Conservation (phyloP, 2,797 vertebrate genomes). For the Taenioides sp. region DNA sequence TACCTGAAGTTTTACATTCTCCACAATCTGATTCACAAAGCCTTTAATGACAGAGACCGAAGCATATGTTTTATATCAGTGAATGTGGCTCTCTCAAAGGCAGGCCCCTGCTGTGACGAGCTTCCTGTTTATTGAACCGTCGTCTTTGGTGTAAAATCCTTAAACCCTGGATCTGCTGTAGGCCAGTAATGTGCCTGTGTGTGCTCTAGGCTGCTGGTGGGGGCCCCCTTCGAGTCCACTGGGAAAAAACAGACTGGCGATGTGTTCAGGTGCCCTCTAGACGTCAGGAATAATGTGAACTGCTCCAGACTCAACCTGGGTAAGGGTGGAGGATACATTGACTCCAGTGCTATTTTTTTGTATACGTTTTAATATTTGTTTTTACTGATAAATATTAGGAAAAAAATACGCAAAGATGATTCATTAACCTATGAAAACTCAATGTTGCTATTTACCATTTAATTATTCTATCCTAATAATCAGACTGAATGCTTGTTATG, state of each 20-base stretch:
- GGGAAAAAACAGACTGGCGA: constrained; percentile 87
- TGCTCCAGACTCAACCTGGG: constrained; percentile 76
- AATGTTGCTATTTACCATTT: too few species aligned
- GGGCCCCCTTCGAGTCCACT: constrained; percentile 84
- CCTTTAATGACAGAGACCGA: neutral
- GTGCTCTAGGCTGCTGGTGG: constrained; percentile 85
- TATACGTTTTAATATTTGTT: too few species aligned
- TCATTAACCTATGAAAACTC: too few species aligned
- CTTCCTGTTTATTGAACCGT: constrained; percentile 5
- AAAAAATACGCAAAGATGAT: too few species aligned
- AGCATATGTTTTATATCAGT: too few species aligned
- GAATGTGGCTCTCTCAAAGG: constrained; percentile 1
- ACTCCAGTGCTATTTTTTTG: too few species aligned
- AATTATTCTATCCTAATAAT: too few species aligned
- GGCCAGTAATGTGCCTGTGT: constrained; percentile 15
- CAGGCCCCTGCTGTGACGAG: neutral
- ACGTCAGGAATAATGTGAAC: constrained; percentile 66
- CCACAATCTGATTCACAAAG: constrained; percentile 9
- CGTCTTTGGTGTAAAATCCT: neutral
- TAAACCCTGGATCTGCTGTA: neutral
- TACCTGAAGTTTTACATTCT: neutral
- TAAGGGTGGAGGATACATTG: constrained; percentile 30
- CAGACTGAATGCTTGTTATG: too few species aligned
- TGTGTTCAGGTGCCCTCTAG: constrained; percentile 84
- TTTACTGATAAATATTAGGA: too few species aligned